Conservation (phyloP, 2,797 vertebrate genomes). For the Halcyon badia region DNA sequence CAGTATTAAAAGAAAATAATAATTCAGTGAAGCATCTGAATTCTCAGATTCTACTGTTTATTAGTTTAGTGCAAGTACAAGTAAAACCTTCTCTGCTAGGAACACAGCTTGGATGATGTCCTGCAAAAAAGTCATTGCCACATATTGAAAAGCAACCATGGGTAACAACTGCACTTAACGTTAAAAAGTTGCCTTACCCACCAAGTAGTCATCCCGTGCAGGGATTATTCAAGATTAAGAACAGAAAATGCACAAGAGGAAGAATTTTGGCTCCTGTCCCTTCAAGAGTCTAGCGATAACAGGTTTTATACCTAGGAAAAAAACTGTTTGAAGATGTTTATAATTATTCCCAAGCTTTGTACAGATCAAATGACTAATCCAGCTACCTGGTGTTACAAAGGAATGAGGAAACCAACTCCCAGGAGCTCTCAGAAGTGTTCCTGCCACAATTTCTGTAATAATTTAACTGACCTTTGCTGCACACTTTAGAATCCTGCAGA, state of each 20-base stretch:
- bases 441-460: not conserved
- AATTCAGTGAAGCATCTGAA: not conserved
- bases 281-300: not conserved
- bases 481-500: not conserved
- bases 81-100: not conserved
- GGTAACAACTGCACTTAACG: not conserved
- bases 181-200: not conserved
- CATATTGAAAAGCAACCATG: not conserved
- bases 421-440: constrained; percentile 50
- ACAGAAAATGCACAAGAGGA: not conserved
- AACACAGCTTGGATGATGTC: not conserved
- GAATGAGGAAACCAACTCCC: constrained; percentile 69
- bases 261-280: constrained; percentile 31
- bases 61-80: constrained; percentile 48
- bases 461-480: not conserved
- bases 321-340: constrained; percentile 67
- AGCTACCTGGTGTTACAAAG: constrained; percentile 67
- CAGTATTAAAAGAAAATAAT: not conserved
- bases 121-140: not conserved
- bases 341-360: constrained; percentile 46
- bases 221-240: not conserved
- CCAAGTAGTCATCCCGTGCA: not conserved
- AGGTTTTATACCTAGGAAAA: constrained; percentile 53
- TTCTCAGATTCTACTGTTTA: constrained; percentile 48
- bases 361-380: constrained; percentile 67